A percentile compares a stretch with the other conserved stretches of the same genome.
phyloP scores from a whole-genome alignment of 2,113 vertebrate genomes.

The Petrocephalus zakoni region DNA sequence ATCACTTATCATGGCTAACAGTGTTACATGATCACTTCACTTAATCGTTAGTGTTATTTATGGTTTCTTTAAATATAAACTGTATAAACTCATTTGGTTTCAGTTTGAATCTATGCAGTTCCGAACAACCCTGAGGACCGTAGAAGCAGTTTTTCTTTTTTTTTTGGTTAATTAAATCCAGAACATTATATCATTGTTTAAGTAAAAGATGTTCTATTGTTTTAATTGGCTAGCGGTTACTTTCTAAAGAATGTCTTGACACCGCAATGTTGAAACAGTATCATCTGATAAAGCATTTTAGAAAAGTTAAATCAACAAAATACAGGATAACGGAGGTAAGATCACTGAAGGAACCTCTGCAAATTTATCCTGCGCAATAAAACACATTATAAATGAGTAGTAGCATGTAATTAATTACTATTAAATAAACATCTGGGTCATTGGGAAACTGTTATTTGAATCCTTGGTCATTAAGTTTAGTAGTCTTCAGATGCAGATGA shows the following conservation, averaged over 20 bases:
- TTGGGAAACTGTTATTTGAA: conserved; percentile 18
- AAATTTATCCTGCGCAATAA: conserved; percentile 27
- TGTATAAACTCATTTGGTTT: not conserved
- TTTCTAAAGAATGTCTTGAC: not conserved
- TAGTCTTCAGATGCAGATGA: conserved; percentile 37
- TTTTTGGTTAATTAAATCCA: not conserved
- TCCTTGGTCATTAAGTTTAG: conserved; percentile 40
- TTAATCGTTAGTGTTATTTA: not conserved
- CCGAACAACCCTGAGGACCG: not conserved
- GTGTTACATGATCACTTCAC: not conserved
- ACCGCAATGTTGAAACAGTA: not conserved
- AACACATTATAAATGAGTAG: conserved; percentile 33
- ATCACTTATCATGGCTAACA: not conserved
- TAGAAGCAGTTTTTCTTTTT: not conserved
- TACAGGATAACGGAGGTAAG: not conserved
- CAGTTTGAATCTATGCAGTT: not conserved
- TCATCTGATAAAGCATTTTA: not conserved
- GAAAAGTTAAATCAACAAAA: not conserved
- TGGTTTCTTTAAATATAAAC: not conserved
- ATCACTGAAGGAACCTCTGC: conserved; percentile 13
- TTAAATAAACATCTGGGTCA: conserved; percentile 25
- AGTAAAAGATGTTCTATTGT: not conserved
- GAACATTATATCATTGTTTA: not conserved
- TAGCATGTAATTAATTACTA: conserved; percentile 42
- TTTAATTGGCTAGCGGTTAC: not conserved